Percentiles rank a stretch among this genome's conserved stretches.
These are phyloP conservation scores for Parthenolecanium corni DNA, from an alignment of 2,888 invertebrate species.

Conservation along the genomic window DNA sequence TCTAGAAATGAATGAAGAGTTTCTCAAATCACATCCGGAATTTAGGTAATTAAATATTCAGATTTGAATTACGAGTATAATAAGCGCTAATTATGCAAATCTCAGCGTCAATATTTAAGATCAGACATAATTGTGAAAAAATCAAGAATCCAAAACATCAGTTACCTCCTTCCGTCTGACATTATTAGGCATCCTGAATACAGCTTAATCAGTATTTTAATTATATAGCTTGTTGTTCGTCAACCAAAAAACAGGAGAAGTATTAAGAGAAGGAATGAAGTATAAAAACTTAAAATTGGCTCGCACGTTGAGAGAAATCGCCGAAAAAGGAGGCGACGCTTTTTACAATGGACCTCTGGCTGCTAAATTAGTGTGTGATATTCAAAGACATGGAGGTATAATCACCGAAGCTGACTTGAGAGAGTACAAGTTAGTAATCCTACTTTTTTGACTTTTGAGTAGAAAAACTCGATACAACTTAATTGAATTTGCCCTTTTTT, in stretches of 20 bases:
- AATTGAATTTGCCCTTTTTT: too few species aligned
- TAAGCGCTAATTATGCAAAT: too few species aligned
- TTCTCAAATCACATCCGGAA: constrained; percentile 15
- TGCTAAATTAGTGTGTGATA: constrained; percentile 53
- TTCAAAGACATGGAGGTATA: constrained; percentile 57
- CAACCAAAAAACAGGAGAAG: constrained; percentile 48
- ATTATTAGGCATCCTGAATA: too few species aligned
- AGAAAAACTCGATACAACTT: too few species aligned
- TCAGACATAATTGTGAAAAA: too few species aligned
- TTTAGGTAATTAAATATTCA: constrained; percentile 29
- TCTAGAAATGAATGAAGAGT: constrained; percentile 39
- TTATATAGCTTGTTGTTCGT: constrained; percentile 35
- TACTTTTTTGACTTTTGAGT: too few species aligned
- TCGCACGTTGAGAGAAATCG: constrained; percentile 55
- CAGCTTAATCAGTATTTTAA: too few species aligned
- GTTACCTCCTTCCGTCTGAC: too few species aligned
- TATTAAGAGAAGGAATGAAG: constrained; percentile 51
- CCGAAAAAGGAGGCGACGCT: constrained; percentile 52
- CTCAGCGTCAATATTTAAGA: too few species aligned
- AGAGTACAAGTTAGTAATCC: constrained; percentile 57
- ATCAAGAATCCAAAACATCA: too few species aligned
- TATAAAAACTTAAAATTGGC: constrained; percentile 55
- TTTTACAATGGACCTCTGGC: constrained; percentile 66
- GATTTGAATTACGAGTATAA: too few species aligned
- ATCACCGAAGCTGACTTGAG: constrained; percentile 64